Evolutionary conservation across 2,113 vertebrate species (phyloP).

Genomic region (Pandion haliaetus): DNA sequence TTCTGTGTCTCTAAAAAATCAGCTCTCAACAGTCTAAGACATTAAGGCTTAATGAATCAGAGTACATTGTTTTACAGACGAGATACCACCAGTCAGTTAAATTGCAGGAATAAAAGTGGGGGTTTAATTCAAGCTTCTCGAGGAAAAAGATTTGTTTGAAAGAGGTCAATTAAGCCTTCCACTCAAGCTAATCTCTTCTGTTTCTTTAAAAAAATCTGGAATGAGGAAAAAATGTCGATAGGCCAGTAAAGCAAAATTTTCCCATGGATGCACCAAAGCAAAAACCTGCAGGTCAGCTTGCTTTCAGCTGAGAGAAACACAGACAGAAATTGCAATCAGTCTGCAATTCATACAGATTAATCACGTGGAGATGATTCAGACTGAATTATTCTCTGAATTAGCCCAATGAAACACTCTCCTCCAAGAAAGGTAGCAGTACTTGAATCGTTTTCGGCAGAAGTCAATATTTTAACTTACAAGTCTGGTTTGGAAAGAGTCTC

Average conservation of each 20-base stretch:
- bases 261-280: not conserved
- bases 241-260: not conserved
- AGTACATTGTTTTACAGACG: not conserved
- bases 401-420: not conserved
- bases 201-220: not conserved
- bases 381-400: not conserved
- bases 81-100: not conserved
- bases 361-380: not conserved
- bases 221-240: not conserved
- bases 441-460: not conserved
- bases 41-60: not conserved
- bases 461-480: not conserved
- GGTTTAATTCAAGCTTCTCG: constrained; percentile 15
- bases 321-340: constrained; percentile 31
- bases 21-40: not conserved
- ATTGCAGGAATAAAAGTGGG: not conserved
- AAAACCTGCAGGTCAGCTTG: constrained; percentile 21
- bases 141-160: constrained; percentile 24
- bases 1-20: not conserved
- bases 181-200: constrained; percentile 22
- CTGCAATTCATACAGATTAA: not conserved
- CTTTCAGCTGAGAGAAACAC: not conserved
- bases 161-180: constrained; percentile 26
- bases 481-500: not conserved
- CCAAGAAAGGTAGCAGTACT: not conserved